phyloP scores from a whole-genome alignment of 2,797 vertebrate species.

The Acanthurus leucopareius region DNA sequence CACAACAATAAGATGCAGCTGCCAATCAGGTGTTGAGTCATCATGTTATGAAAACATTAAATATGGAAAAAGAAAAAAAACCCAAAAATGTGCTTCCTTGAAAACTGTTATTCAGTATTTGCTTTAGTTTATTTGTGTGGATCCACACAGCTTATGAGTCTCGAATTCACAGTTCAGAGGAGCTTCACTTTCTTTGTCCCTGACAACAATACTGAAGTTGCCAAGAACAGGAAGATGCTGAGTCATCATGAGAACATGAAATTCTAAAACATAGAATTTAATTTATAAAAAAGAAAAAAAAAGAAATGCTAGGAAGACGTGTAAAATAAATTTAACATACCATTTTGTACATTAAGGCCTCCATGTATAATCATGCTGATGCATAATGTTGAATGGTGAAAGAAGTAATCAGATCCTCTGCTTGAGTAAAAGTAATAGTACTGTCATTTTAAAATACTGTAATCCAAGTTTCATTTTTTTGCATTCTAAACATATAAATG shows the following conservation, averaged over 20 bases:
- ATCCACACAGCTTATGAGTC: too few species aligned
- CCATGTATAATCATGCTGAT: not conserved
- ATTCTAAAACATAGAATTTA: too few species aligned
- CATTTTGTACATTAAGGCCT: not conserved
- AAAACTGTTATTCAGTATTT: too few species aligned
- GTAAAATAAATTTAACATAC: not conserved
- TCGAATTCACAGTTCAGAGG: too few species aligned
- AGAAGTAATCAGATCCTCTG: not conserved
- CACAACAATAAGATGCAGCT: not conserved
- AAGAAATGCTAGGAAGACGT: not conserved
- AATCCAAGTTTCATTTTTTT: not conserved
- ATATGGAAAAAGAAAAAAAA: not conserved
- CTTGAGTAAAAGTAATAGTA: not conserved
- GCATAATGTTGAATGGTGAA: not conserved
- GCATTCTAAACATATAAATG: too few species aligned
- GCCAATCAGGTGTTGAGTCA: constrained; percentile 1
- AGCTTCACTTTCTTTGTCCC: too few species aligned
- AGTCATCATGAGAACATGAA: too few species aligned
- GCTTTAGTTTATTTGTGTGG: too few species aligned
- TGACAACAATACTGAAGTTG: too few species aligned
- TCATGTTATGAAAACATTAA: not conserved
- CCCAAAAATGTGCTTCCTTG: too few species aligned
- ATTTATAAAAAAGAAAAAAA: too few species aligned
- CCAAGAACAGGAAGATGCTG: too few species aligned
- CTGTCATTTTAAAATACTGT: not conserved